Base-by-base conservation (phyloP, 2,113 vertebrate species). In the Hiodon tergisus region DNA sequence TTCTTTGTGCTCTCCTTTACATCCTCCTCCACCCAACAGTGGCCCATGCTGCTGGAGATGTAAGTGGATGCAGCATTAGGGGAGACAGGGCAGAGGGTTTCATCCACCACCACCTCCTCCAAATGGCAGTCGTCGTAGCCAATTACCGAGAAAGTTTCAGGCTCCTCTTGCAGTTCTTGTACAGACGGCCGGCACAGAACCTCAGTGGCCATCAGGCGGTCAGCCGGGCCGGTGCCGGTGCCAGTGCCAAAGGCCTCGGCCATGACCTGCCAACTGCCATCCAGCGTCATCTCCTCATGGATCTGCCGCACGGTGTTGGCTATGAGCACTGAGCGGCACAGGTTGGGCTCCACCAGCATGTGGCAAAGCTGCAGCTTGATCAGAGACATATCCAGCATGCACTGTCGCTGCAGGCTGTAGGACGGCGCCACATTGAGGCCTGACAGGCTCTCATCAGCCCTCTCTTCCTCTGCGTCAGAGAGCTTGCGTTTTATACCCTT, bases 351-450 rank as follows among this genome's bases (percentile, higher is more conserved):
- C 31, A 94, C 96, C 85, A 99, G 91, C 95, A 97, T 96, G 91
- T 97, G 96, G 86, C 97, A 98, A n/a, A 99, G 91, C 87, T 99
- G 97, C 78, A 99, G 94, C 86, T 99, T 99, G 83, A 98, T 95
- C 78, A 99, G 89, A 59, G 97, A 99, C 96, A 99, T 99, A 86
- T 98, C 95, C 77, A 99, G 88, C 55, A 99, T 91, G 0, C 95
- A 96, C 90, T 99, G 97, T 5, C 96, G 91, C 89, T 98, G 96
- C 65, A 97, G 90, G 76, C 92, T 94, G 78, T 96, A 95, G 70
- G 79, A 80, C n/a, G 93, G 91, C 67, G 86, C 80, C 63, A 69
- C 31, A 75, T 85, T 88, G 75, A 89, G 78, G 63, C 89, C 84
- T 46, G 84, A 84, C 76, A 84, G 85, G 73, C 83, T 83, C 67